phyloP scores from a whole-genome alignment of 64 coral and sea anemone genomes.

The Platygyra sinensis region DNA sequence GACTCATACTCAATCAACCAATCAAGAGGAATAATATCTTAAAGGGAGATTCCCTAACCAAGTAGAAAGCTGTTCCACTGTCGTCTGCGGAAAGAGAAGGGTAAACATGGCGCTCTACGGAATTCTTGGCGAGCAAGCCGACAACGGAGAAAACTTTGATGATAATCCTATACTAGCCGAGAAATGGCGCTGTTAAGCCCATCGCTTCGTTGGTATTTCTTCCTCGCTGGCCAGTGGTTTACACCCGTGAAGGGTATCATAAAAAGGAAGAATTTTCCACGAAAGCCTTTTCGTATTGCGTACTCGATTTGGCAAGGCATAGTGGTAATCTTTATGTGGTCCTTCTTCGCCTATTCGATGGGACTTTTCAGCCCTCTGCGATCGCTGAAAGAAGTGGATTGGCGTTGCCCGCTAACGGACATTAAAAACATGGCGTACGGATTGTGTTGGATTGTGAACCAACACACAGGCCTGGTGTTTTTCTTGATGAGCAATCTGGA shows the following conservation, averaged over 20 bases:
- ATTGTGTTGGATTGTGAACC: slow-evolving; percentile 35
- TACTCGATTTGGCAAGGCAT: slow-evolving; percentile 20
- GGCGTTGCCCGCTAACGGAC: no score
- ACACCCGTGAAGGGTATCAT: background rate
- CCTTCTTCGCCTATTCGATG: slow-evolving; percentile 43
- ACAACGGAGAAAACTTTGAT: no score
- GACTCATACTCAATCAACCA: background rate
- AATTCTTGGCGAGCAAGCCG: no score
- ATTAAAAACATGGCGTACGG: slow-evolving; percentile 50
- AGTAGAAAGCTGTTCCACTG: background rate
- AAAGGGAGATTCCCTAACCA: background rate
- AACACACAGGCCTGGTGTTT: slow-evolving; percentile 34
- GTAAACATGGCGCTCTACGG: no score
- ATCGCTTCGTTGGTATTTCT: background rate
- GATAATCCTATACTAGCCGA: no score
- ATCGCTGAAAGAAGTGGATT: slow-evolving; percentile 22
- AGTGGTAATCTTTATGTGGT: slow-evolving; percentile 31
- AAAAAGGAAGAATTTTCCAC: background rate
- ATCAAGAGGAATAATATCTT: background rate
- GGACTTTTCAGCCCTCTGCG: background rate
- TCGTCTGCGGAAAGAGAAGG: background rate
- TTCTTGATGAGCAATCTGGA: slow-evolving; percentile 29
- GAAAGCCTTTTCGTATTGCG: background rate
- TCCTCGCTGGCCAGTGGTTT: slow-evolving; percentile 36
- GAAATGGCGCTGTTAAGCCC: background rate